Conservation (phyloP, 2,113 vertebrate species). For the Sialia sialis region DNA sequence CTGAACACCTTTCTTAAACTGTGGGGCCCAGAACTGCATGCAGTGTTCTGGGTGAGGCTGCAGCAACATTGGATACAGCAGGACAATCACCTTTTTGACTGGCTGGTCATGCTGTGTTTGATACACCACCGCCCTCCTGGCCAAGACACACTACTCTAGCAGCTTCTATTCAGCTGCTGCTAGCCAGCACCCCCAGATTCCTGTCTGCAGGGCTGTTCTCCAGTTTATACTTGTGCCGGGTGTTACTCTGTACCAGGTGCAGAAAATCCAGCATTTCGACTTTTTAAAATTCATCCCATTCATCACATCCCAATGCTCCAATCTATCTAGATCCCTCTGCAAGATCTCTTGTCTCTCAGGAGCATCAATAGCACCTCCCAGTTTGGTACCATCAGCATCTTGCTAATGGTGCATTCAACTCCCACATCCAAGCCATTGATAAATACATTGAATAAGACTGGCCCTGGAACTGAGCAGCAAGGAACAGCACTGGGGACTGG, state of each 20-base stretch:
- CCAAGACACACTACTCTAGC: neutral
- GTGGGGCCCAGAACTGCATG: neutral
- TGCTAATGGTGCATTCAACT: neutral
- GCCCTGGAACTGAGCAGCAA: neutral
- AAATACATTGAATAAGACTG: neutral
- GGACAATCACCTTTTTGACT: neutral
- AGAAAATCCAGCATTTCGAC: neutral
- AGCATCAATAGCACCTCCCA: neutral
- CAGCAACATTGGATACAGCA: accelerated
- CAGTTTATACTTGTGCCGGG: neutral
- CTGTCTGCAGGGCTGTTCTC: neutral
- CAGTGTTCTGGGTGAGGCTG: accelerated
- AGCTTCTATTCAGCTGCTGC: neutral
- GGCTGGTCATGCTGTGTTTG: neutral
- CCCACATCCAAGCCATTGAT: neutral
- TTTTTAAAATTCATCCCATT: neutral
- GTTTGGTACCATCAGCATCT: neutral
- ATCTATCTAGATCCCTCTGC: neutral
- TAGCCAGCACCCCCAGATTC: neutral
- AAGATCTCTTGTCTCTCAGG: neutral
- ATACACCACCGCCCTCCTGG: neutral
- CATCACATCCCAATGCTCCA: neutral
- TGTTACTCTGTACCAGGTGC: accelerated
- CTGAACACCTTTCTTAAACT: neutral
- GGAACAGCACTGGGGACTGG: accelerated